Conservation (phyloP, 2,888 invertebrate genomes). For the Drosophila testacea region DNA sequence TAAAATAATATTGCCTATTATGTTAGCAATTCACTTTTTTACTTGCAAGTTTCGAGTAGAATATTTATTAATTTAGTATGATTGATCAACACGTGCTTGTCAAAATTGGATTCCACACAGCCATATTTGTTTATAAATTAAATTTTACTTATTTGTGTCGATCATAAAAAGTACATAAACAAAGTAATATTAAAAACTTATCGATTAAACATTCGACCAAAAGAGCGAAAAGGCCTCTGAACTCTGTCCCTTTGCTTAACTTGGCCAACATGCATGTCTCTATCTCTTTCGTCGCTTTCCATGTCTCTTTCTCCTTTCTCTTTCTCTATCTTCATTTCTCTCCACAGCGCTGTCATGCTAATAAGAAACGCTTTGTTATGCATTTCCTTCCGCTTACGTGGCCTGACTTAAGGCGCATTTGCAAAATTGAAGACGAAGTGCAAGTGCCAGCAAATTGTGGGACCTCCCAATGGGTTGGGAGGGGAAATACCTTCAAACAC, state of each 20-base stretch:
- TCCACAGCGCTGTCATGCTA: constrained; percentile 50
- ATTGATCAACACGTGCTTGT: not conserved
- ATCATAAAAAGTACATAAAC: constrained; percentile 23
- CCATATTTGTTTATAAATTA: too few relatives aligned
- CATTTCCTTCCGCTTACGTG: constrained; percentile 77
- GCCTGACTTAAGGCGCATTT: constrained; percentile 72
- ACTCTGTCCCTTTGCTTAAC: not conserved
- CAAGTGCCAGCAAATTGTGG: constrained; percentile 57
- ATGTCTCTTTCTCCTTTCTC: not conserved
- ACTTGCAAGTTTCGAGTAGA: too few relatives aligned
- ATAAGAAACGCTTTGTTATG: constrained; percentile 77
- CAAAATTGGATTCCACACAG: too few relatives aligned
- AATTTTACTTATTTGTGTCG: constrained; percentile 4
- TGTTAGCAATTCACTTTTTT: not conserved
- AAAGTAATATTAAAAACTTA: constrained; percentile 46
- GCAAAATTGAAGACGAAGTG: constrained; percentile 74
- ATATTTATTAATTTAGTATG: too few relatives aligned
- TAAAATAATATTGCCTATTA: not conserved
- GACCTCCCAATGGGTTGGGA: not conserved
- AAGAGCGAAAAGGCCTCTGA: constrained; percentile 5
- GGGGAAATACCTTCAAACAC: not conserved
- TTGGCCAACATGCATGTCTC: not conserved
- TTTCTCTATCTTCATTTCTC: not conserved
- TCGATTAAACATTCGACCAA: constrained; percentile 67
- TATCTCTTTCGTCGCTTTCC: too few relatives aligned